These are phyloP conservation scores for Scaptomyza montana DNA, from an alignment of 1,140 invertebrate species.

Conservation along the genomic window DNA sequence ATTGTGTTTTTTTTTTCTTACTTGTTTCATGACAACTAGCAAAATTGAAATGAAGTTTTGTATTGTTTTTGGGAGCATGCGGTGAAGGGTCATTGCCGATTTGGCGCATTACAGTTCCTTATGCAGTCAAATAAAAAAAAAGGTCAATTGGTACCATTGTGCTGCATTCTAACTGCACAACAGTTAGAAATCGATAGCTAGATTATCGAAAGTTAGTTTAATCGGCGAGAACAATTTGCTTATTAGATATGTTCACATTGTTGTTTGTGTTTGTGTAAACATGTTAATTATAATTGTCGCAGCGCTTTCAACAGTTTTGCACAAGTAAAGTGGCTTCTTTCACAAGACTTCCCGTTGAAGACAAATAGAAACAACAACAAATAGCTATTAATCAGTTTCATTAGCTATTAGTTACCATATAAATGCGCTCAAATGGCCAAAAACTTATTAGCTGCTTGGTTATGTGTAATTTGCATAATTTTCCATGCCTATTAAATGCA, in stretches of 20 bases:
- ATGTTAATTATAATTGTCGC: background rate
- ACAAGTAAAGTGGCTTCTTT: constrained; percentile 31
- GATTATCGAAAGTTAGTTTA: constrained; percentile 13
- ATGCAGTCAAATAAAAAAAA: constrained; percentile 3
- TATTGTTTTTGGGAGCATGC: constrained; percentile 29
- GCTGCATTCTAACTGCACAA: constrained; percentile 1
- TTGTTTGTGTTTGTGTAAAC: constrained; percentile 4
- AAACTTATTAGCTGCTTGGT: constrained; percentile 49
- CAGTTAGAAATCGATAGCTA: background rate
- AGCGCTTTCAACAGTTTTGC: constrained; percentile 17
- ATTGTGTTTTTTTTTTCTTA: constrained; percentile 31
- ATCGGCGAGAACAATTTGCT: constrained; percentile 18
- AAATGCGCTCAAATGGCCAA: constrained; percentile 60
- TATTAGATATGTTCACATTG: constrained; percentile 1
- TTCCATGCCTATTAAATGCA: constrained; percentile 64
- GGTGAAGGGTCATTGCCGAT: constrained; percentile 54
- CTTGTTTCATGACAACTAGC: constrained; percentile 50
- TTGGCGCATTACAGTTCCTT: constrained; percentile 37
- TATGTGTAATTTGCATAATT: constrained; percentile 62
- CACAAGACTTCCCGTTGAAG: constrained; percentile 33
- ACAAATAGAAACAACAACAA: background rate
- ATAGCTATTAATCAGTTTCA: constrained; percentile 20
- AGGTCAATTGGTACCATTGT: constrained; percentile 15
- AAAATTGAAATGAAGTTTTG: constrained; percentile 46
- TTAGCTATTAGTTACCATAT: constrained; percentile 51